Percentiles rank a stretch among this genome's conserved stretches.
phyloP scores from a whole-genome alignment of 1,140 invertebrate species.

The Diachasma alloeum region DNA sequence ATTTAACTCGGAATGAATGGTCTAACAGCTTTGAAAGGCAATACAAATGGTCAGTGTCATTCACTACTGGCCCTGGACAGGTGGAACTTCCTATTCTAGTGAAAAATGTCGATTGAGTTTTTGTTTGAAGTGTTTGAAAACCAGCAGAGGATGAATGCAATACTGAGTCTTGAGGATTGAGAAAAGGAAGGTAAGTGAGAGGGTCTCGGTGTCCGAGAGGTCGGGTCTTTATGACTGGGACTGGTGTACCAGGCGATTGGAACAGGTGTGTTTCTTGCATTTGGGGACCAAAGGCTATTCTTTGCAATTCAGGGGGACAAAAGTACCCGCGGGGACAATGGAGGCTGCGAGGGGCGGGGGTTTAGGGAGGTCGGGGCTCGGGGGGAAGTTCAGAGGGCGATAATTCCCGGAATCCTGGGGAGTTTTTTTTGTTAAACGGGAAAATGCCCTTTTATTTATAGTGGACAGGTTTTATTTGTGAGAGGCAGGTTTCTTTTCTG shows the following conservation, averaged over 20 bases:
- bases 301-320: not conserved
- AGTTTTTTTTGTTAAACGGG: too few relatives aligned
- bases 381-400: not conserved
- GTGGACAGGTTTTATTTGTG: too few relatives aligned
- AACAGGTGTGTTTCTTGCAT: slow-evolving; percentile 9
- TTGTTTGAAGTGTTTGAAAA: not conserved
- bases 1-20: not conserved
- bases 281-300: not conserved
- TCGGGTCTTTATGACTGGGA: not conserved
- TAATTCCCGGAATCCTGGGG: too few relatives aligned
- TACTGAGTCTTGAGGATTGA: not conserved
- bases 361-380: not conserved
- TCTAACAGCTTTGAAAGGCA: not conserved
- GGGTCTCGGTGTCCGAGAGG: not conserved
- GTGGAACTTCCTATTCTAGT: not conserved
- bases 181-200: not conserved
- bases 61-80: not conserved
- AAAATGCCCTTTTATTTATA: too few relatives aligned
- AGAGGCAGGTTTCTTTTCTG: too few relatives aligned
- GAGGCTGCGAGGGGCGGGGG: not conserved
- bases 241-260: not conserved
- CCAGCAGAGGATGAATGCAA: slow-evolving; percentile 1
- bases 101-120: not conserved
- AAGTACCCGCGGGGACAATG: not conserved
- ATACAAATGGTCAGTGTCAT: not conserved